Percentiles rank a stretch among this genome's conserved stretches.
These are phyloP conservation scores for Notoglanidium macrostoma DNA, from an alignment of 2,797 vertebrate species.

Conservation along the genomic window DNA sequence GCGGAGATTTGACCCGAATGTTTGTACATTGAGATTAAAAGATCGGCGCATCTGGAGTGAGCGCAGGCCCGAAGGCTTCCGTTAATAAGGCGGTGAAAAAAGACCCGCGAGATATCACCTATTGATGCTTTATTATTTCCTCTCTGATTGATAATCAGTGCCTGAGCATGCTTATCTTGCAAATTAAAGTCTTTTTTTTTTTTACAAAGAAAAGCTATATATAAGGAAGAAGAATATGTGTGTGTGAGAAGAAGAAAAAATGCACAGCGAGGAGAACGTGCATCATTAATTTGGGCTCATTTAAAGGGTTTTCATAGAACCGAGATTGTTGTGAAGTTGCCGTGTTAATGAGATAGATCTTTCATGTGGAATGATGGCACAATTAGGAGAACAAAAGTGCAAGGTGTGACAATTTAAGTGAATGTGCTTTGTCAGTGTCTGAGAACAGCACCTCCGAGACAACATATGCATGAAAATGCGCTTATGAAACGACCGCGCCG, in stretches of 20 bases:
- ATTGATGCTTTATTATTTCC: slow-evolving; percentile 32
- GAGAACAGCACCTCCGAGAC: slow-evolving; percentile 78
- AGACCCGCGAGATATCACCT: slow-evolving; percentile 10
- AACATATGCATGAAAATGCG: slow-evolving; percentile 66
- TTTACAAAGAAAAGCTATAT: neutral
- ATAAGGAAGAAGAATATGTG: neutral
- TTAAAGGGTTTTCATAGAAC: slow-evolving; percentile 74
- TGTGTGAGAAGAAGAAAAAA: neutral
- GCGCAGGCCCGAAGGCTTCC: slow-evolving; percentile 47
- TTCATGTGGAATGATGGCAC: slow-evolving; percentile 82
- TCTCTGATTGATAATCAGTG: slow-evolving; percentile 23
- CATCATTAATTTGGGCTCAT: slow-evolving; percentile 79
- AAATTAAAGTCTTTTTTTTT: slow-evolving; percentile 13
- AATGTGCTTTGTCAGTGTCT: slow-evolving; percentile 84
- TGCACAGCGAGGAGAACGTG: slow-evolving; percentile 55
- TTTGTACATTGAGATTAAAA: slow-evolving; percentile 62
- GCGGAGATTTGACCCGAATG: slow-evolving; percentile 61
- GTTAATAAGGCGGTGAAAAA: slow-evolving; percentile 8
- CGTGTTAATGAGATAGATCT: slow-evolving; percentile 82
- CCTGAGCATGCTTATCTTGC: slow-evolving; percentile 9
- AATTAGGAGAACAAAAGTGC: slow-evolving; percentile 86
- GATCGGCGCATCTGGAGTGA: slow-evolving; percentile 49
- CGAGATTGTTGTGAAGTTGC: slow-evolving; percentile 78
- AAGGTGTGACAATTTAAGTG: slow-evolving; percentile 85
- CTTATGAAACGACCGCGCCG: slow-evolving; percentile 63